phyloP scores from a whole-genome alignment of 1,140 invertebrate genomes.

The Drosophila guanche region DNA sequence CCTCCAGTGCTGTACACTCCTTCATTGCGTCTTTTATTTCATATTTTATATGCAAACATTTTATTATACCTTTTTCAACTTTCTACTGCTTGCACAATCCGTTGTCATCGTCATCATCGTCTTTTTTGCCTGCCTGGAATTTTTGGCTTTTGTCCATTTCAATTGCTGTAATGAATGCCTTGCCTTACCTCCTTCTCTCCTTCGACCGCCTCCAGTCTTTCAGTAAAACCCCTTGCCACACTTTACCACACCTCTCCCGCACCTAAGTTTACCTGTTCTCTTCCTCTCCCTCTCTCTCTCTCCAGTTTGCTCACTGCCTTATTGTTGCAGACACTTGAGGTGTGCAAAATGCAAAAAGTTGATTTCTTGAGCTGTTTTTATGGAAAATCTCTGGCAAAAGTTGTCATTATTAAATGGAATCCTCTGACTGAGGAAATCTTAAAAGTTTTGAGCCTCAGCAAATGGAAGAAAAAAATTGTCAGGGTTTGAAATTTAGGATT shows the following conservation, averaged over 20 bases:
- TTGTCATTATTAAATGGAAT: slow-evolving; percentile 52
- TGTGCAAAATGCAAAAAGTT: slow-evolving; percentile 62
- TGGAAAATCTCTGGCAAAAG: slow-evolving; percentile 31
- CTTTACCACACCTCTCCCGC: too few species aligned
- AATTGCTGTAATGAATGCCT: slow-evolving; percentile 66
- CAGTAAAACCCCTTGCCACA: too few species aligned
- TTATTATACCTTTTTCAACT: slow-evolving; percentile 62
- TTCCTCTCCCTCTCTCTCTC: neutral
- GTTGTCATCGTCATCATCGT: slow-evolving; percentile 22
- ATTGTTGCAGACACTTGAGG: slow-evolving; percentile 63
- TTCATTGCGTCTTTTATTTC: slow-evolving; percentile 59
- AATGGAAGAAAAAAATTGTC: slow-evolving; percentile 3
- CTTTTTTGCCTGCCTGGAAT: slow-evolving; percentile 50
- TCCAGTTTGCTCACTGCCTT: slow-evolving; percentile 4
- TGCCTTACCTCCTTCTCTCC: slow-evolving; percentile 34
- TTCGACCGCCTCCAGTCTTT: slow-evolving; percentile 10
- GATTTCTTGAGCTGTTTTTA: slow-evolving; percentile 54
- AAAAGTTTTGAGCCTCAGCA: neutral
- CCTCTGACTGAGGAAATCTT: slow-evolving; percentile 7
- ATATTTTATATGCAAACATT: slow-evolving; percentile 73
- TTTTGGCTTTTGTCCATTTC: slow-evolving; percentile 64
- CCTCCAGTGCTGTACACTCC: neutral
- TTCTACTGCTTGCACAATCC: slow-evolving; percentile 21
- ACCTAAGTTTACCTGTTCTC: slow-evolving; percentile 1
- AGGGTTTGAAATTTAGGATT: neutral